Base-by-base conservation (phyloP, 2,797 vertebrate species). In the Tragopan temminckii region DNA sequence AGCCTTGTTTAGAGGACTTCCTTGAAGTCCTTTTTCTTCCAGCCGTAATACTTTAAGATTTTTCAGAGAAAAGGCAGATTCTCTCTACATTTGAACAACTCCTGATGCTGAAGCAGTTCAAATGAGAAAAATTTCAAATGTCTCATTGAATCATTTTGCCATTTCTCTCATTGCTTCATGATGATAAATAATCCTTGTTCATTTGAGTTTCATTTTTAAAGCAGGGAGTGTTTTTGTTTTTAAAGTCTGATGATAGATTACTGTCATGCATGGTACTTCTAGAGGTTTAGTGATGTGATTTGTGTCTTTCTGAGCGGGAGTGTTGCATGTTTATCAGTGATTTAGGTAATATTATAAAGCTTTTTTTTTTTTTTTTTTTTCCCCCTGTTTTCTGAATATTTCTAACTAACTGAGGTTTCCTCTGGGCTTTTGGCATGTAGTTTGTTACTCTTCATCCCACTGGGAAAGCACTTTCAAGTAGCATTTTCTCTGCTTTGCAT, bases 121-220 rank as follows among this genome's bases (percentile, higher is more conserved):
- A 96, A 96, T 89, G 53, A 96, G 27, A 42, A 87, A 96, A 94
- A 94, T 82, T 96, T 97, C 25, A 93, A 94, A 95, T 85, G 46
- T 94, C n/a, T 88, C n/a, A 57, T 85, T 10, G 13, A 96, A 75
- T 90, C 67, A 91, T 50, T 96, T 88, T 87, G 50, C 21, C 93
- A 85, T 94, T 90, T 93, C 86, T 75, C 95, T 90, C 85, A 78
- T 80, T 87, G 77, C 78, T 86, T 92, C 62, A 85, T 93, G 80
- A 88, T 77, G 53, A 91, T 87, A 89, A 94, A 85, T 93, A 95
- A 46, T 33, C 61, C 43, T 81, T 40, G 88, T 15, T 93, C 43
- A 80, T 94, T 48, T 85, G 48, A 85, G 24, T 93, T 95, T 74
- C 68, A 88, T 80, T 94, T 96, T 94, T 92, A 92, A 96, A 85